Evolutionary conservation across 2,888 invertebrate genomes (phyloP), one percentile per base, ranked within the genome.

Genomic region (Hedychridium roseum): DNA sequence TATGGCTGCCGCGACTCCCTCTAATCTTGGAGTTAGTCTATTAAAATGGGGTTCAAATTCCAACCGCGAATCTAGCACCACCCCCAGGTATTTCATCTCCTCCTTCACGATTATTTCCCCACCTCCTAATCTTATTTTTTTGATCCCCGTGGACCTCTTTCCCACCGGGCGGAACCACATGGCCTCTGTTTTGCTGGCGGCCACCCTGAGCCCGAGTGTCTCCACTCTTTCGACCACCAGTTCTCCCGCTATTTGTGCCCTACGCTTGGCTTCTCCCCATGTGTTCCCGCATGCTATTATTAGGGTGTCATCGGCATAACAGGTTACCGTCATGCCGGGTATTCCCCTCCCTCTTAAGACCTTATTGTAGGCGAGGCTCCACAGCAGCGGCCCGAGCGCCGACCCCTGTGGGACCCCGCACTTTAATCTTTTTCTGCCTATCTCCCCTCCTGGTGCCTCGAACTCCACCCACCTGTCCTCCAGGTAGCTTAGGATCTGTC

Each of bases 341-440:
- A 15, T 12, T 12, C 11, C 14, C 7, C 7, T 9, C 31, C 7
- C 14, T n/a, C 31, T n/a, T 14, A 31, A 5, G 2, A 14, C 14
- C 12, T 7, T 3, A 15, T 31, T 15, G 12, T 12, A 31, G 2
- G 12, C 14, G 7, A 31, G 31, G 31, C 15, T 31, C 31, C 31
- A 31, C 31, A 31, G 31, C 31, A 31, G 14, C 14, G 31, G 31
- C 2, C 31, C 14, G 2, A 31, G 14, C n/a, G 15, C 32, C 4
- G 32, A 32, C 12, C 32, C 32, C 32, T 32, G 32, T 2, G 20
- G 32, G 11, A 32, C 31, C 14, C 31, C 31, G 12, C 31, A 15
- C 3, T n/a, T 31, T 14, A 31, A 12, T n/a, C n/a, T n/a, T n/a
- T n/a, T n/a, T n/a, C n/a, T n/a, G n/a, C n/a, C n/a, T n/a, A n/a